Percentiles rank a stretch among this genome's conserved stretches.
phyloP scores from a whole-genome alignment of 1,140 invertebrate species.

The Neodiprion pinetum region DNA sequence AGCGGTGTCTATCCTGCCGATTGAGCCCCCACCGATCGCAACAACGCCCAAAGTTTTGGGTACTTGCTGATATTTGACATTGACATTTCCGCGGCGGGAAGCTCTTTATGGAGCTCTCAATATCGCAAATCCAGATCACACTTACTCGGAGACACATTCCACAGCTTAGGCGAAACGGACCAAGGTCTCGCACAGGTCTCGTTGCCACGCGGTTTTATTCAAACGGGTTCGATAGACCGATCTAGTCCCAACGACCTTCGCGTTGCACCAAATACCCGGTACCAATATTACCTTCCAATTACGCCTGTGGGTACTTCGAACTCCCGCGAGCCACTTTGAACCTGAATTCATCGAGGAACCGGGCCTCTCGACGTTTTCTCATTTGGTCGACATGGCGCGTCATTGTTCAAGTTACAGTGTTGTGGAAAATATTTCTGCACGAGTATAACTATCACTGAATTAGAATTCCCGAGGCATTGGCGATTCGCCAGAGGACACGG shows the following conservation, averaged over 20 bases:
- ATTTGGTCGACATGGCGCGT: too few species aligned
- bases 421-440: too few species aligned
- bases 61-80: conserved; percentile 9
- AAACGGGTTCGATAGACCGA: background rate
- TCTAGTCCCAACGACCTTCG: conserved; percentile 1
- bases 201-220: background rate
- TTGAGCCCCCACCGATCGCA: background rate
- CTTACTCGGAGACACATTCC: background rate
- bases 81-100: conserved; percentile 12
- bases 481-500: too few species aligned
- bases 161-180: background rate
- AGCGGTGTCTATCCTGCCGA: background rate
- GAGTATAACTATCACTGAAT: too few species aligned
- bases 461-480: too few species aligned
- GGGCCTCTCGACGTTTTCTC: too few species aligned
- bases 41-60: background rate
- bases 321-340: too few species aligned
- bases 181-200: background rate
- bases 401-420: too few species aligned
- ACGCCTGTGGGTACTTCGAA: too few species aligned
- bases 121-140: background rate
- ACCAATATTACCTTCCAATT: too few species aligned
- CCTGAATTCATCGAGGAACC: too few species aligned
- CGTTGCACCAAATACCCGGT: background rate
- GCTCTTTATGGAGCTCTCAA: conserved; percentile 8